Base-by-base conservation (phyloP, 2,888 invertebrate species). In the Acanthococcus lagerstroemiae region DNA sequence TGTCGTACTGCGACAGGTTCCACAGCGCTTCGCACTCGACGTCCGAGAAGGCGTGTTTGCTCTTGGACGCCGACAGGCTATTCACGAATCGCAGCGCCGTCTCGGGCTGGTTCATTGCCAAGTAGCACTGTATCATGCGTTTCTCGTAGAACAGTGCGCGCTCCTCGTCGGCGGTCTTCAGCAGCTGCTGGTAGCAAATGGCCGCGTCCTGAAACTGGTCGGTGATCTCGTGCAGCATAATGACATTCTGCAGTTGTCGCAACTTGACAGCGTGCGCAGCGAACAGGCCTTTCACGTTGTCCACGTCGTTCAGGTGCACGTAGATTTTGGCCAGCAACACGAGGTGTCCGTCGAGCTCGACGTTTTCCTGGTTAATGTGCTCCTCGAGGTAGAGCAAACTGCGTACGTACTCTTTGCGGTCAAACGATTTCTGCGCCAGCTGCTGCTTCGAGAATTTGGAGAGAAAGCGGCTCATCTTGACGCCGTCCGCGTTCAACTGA, bases 281-380 rank as follows among this genome's bases (percentile, higher is more conserved):
- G 58, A 86, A 80, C 7, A 88, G 84, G 7, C 87, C 82, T 80
- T 71, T 84, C 0, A 95, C 88, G 9, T 91, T 90, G 76, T 96
- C 95, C 0, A 92, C 85, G 75, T 96, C 95, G 75, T 92, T 88
- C 69, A 96, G 76, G 68, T 88, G 82, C 0, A 90, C 88, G 75
- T 95, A 95, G 71, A 95, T 85, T 79, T 90, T 87, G 80, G 83
- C 73, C 12, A 74, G 72, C 68, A 48, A 57, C 44, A 52, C 54
- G 37, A 61, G n/a, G 26, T 50, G 15, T 37, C 48, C 54, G 21
- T 63, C 63, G 17, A 45, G 25, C 3, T 17, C 15, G 0, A 22
- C 37, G 12, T 80, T 78, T 63, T 81, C 78, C 56, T 81, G 80
- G 25, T 80, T 80, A 77, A 89, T 84, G 69, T 87, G 85, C 68